phyloP scores from a whole-genome alignment of 2,888 invertebrate species.

The Bruchidius siliquastri region DNA sequence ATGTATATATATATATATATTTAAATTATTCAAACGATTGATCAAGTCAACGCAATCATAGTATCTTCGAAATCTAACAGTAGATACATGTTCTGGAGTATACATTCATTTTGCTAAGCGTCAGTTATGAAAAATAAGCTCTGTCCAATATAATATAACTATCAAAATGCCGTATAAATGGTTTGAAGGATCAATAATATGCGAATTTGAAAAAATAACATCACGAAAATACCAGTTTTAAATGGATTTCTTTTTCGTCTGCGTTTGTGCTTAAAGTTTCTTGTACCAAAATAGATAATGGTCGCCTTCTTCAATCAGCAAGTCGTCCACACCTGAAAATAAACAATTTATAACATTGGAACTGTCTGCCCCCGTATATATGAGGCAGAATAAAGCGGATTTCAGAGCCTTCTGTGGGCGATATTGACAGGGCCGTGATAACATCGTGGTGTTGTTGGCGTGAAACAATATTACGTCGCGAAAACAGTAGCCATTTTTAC shows the following conservation, averaged over 20 bases:
- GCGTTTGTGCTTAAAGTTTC: constrained; percentile 62
- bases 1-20: too few species aligned
- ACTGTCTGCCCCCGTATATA: too few species aligned
- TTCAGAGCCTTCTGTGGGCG: too few species aligned
- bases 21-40: background rate
- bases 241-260: background rate
- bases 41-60: background rate
- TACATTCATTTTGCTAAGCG: background rate
- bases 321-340: constrained; percentile 77
- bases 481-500: too few species aligned
- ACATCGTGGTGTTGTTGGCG: too few species aligned
- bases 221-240: background rate
- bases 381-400: too few species aligned
- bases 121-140: background rate
- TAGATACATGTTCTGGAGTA: background rate
- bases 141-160: background rate
- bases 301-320: constrained; percentile 81
- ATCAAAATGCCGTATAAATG: background rate
- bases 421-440: too few species aligned
- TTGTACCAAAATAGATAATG: constrained; percentile 91
- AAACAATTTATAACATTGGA: too few species aligned
- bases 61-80: background rate
- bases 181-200: background rate
- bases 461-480: too few species aligned
- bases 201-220: background rate